phyloP scores from a whole-genome alignment of 92 coral and sea anemone genomes.

The Zoanthus sociatus region DNA sequence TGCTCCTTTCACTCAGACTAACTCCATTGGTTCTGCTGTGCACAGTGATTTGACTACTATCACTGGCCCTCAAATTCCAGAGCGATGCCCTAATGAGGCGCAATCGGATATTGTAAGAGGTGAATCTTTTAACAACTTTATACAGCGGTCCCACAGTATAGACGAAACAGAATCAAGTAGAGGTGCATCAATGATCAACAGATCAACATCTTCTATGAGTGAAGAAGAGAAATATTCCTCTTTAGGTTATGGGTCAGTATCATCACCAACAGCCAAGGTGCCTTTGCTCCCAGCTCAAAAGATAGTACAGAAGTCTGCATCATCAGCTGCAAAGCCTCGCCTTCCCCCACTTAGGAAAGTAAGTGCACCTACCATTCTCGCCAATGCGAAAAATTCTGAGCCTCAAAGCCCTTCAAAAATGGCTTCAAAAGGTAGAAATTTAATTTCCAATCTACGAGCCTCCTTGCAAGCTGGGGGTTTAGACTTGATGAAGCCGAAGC shows the following conservation, averaged over 20 bases:
- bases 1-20: neutral
- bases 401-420: conserved; percentile 31
- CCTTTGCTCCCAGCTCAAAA: conserved; percentile 50
- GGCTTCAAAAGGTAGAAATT: conserved; percentile 8
- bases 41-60: neutral
- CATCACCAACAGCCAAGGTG: conserved; percentile 42
- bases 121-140: neutral
- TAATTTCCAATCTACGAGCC: conserved; percentile 80
- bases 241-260: conserved; percentile 61
- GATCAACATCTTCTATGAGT: conserved; percentile 55
- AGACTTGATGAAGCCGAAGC: conserved; percentile 65
- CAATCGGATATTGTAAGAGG: neutral
- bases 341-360: conserved; percentile 67
- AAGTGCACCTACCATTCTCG: conserved; percentile 70
- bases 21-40: neutral
- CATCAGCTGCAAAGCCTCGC: conserved; percentile 37
- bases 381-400: neutral
- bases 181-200: conserved; percentile 28
- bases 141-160: conserved; percentile 10
- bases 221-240: conserved; percentile 80
- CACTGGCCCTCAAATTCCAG: neutral
- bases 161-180: conserved; percentile 35
- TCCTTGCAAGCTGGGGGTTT: conserved; percentile 87
- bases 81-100: conserved; percentile 3
- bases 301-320: conserved; percentile 2